phyloP scores from a whole-genome alignment of 2,113 vertebrate species.

The Suncus etruscus region DNA sequence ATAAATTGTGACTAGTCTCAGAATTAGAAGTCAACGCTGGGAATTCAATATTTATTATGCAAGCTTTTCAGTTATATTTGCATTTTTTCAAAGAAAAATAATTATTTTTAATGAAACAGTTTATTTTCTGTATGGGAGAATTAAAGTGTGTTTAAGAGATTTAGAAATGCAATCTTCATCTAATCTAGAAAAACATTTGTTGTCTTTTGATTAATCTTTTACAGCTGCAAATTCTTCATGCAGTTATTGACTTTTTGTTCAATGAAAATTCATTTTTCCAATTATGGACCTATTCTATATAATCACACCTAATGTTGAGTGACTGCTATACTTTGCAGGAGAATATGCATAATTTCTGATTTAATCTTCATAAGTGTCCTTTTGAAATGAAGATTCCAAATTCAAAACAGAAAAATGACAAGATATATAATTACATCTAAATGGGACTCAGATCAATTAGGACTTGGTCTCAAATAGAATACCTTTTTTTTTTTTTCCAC shows the following conservation, averaged over 20 bases:
- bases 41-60: background rate
- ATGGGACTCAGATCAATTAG: too few relatives aligned
- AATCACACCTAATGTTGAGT: background rate
- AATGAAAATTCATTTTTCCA: background rate
- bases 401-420: background rate
- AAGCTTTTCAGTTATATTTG: background rate
- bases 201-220: background rate
- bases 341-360: background rate
- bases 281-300: constrained; percentile 8
- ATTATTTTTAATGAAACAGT: constrained; percentile 4
- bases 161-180: background rate
- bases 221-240: background rate
- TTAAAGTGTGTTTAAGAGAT: constrained; percentile 2
- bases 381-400: background rate
- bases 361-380: background rate
- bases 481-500: background rate
- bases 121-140: constrained; percentile 6
- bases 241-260: constrained; percentile 19
- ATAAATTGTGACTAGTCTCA: background rate
- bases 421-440: accelerated
- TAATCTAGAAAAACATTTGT: background rate
- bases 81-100: constrained; percentile 12
- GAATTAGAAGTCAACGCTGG: background rate
- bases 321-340: background rate
- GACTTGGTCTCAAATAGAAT: background rate